Evolutionary conservation across 2,113 vertebrate genomes (phyloP), one percentile per base, ranked within the genome.

Genomic region (Halcyon senegalensis): DNA sequence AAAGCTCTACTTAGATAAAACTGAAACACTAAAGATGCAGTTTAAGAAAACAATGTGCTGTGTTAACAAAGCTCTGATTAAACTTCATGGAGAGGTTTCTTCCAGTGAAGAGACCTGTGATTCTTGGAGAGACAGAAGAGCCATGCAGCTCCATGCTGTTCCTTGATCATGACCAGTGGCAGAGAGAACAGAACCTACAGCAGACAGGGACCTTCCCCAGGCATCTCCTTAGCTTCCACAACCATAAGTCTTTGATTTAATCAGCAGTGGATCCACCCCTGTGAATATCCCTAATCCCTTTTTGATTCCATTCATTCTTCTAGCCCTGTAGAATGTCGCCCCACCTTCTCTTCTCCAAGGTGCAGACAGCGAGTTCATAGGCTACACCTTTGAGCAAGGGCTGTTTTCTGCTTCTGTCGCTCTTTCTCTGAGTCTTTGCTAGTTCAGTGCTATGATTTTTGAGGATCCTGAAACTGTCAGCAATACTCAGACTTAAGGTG

Each of bases 81-180:
- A 87, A 80, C n/a, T 12, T 35, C 7, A 11, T 44, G 21, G 19
- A 23, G 4, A 70, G 21, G 2, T 55, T 46, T 59, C 39, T 68
- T 84, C 21, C 30, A 9, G 6, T 13, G 44, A 55, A 55, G 53
- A 60, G 20, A 46, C 4, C 24, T 56, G 20, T 33, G 41, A 8
- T 66, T 9, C 60, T 79, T 39, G 13, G 24, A n/a, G 37, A 55
- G 31, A 43, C 5, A 1, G 2, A 46, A 23, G 1, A 28, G 37
- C n/a, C 11, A 7, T 2, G 0, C 5, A 89, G 51, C 39, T 60
- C 43, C 1, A 0, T 0, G 0, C 8, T 81, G 59, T 60, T 64
- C 66, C 35, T 31, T 31, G 67, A 16, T 41, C 2, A 0, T 13
- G 27, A 33, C 19, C n/a, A 21, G 44, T 20, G 11, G 44, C 55